Evolutionary conservation across 2,113 vertebrate genomes (phyloP), one percentile per base, ranked within the genome.

Genomic region (Uria lomvia): DNA sequence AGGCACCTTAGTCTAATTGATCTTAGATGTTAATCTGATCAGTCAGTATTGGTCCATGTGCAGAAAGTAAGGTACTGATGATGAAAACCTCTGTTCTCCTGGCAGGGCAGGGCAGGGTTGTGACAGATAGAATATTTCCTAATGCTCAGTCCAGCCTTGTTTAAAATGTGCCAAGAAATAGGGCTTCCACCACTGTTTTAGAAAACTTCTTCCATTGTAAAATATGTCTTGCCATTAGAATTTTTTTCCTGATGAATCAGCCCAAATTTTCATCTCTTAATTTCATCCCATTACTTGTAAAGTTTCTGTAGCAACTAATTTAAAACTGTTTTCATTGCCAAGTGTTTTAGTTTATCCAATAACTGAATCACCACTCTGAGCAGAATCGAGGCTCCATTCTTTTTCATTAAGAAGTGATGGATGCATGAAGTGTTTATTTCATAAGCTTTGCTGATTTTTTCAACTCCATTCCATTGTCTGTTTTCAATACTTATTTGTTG

Each of bases 211-310:
- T 97, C 89, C 84, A 84, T 23, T 86, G 34, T 86, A 74, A 63
- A 79, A 58, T n/a, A 73, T 16, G 52, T 74, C 53, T 96, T 96
- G 58, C 76, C 74, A 66, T 96, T 94, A 88, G 55, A 52, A 43
- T 68, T 53, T 91, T 96, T 97, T 97, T 91, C 97, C 95, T 94
- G 68, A 72, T 91, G 83, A 81, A 83, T 83, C 59, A 93, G 56
- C 29, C 78, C 68, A 84, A 75, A 68, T 86, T 95, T 97, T 96
- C 42, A 71, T 92, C 10, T 96, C 72, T 92, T 83, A 85, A 93
- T 97, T 97, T 97, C 49, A 76, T 95, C 81, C 53, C 14, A 63
- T 92, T 90, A 72, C 59, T 88, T 83, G 18, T 74, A 78, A 91
- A 58, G 14, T 86, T 91, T 88, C 58, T 95, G 11, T 81, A 74